phyloP scores from a whole-genome alignment of 2,113 vertebrate genomes.

The Mastomys coucha region DNA sequence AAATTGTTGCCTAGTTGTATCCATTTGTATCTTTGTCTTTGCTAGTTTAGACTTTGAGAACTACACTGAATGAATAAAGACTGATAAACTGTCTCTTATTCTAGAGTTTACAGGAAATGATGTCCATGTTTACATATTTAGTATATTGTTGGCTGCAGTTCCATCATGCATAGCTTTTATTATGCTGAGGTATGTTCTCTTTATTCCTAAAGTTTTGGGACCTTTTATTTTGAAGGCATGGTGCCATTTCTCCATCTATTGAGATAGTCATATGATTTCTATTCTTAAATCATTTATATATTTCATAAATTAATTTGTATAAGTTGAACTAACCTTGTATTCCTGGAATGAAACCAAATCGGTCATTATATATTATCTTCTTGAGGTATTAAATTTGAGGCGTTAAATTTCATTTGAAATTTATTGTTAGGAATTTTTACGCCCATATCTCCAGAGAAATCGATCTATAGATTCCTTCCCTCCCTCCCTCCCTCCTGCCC shows the following conservation, averaged over 20 bases:
- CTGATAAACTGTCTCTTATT: neutral
- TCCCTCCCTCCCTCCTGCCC: too few relatives aligned
- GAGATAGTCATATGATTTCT: neutral
- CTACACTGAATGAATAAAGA: neutral
- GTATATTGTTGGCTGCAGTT: neutral
- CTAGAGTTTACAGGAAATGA: neutral
- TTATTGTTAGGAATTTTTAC: neutral
- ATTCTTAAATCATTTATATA: neutral
- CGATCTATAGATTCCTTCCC: neutral
- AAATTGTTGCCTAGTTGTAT: neutral
- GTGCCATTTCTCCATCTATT: neutral
- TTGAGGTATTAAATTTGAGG: neutral
- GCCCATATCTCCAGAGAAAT: neutral
- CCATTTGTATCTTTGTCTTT: neutral
- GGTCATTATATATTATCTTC: neutral
- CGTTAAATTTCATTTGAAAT: neutral
- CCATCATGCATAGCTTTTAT: neutral
- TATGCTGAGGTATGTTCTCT: neutral
- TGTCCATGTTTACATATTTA: neutral
- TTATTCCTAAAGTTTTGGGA: neutral
- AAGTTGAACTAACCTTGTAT: neutral
- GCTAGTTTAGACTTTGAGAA: too few relatives aligned
- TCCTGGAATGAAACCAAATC: neutral
- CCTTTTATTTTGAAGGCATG: neutral
- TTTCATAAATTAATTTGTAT: neutral